Percentiles rank a stretch among this genome's conserved stretches.
Evolutionary conservation across 2,113 vertebrate genomes (phyloP).

Genomic region (Crotophaga sulcirostris): DNA sequence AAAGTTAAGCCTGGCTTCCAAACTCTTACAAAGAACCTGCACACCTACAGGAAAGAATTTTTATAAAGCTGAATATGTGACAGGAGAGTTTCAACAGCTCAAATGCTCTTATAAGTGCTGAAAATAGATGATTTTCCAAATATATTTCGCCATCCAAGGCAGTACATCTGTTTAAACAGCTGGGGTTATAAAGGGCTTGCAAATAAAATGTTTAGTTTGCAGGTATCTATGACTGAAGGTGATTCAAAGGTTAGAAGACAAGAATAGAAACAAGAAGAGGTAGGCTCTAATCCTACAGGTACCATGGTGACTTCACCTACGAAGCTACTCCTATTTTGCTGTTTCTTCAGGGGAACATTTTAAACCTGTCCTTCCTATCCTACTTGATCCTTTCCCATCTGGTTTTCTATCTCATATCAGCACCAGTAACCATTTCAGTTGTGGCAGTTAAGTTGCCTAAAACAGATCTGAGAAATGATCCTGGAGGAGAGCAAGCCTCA

Average conservation of each 20-base stretch:
- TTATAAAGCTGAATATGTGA: conserved; percentile 3
- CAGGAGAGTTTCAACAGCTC: neutral
- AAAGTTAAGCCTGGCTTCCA: neutral
- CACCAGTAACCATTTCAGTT: neutral
- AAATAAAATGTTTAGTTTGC: neutral
- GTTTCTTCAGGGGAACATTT: neutral
- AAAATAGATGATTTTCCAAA: conserved; percentile 35
- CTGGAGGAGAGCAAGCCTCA: rapidly evolving
- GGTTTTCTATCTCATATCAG: neutral
- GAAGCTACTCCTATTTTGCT: neutral
- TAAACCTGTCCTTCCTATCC: neutral
- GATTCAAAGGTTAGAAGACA: neutral
- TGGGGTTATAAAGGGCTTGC: neutral
- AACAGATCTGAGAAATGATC: neutral
- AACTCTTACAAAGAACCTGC: neutral
- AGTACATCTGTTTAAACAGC: neutral
- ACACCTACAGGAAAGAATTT: conserved; percentile 21
- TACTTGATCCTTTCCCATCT: neutral
- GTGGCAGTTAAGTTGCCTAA: neutral
- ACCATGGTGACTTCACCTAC: neutral
- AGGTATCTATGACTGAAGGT: neutral
- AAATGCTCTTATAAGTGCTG: neutral
- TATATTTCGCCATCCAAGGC: neutral
- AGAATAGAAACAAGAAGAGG: neutral
- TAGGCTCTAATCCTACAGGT: neutral